Evolutionary conservation across 92 coral and sea anemone species (phyloP), one percentile per base, ranked within the genome.

Genomic region (Palythoa heliodiscus): DNA sequence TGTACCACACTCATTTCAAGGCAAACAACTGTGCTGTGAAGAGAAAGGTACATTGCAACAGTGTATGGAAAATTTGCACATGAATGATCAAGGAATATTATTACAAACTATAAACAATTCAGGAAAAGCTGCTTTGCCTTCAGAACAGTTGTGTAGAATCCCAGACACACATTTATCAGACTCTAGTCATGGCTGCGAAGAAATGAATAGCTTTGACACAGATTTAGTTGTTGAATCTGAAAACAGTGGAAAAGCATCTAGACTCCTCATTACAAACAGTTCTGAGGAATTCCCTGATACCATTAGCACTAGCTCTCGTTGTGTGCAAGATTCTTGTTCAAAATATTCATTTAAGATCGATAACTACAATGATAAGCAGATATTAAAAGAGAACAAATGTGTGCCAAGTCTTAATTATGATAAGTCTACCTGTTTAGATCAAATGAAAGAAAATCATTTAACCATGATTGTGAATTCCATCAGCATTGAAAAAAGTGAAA

Each of bases 51-150:
- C 61, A 5, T 40, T 80, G n/a, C 74, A 80, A 10, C 73, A 80
- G 39, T 67, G 84, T 50, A 80, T 80, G 84, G 84, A 64, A 19
- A 80, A 80, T 55, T 35, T 80, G 38, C 61, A 48, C n/a, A 80
- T 67, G 74, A 66, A 6, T 35, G 84, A 80, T 73, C 54, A 80
- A 14, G 58, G 40, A 22, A 43, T 43, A 22, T 48, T 80, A 19
- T 25, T 48, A 68, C 38, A 64, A 25, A 6, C 15, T 11, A 63
- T 20, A 19, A 66, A 23, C 47, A 52, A 80, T 38, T 29, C 19
- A 60, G 75, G 60, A 80, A 50, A 13, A 11, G 69, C 9, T 43
- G 55, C 5, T 17, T n/a, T 39, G 38, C 53, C 43, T 0, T 7
- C 14, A 11, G 68, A 76, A 5, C 47, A 53, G 47, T 29, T 54